A percentile compares a stretch with the other conserved stretches of the same genome.
These are phyloP conservation scores for Ictidomys tridecemlineatus DNA, from an alignment of 2,113 vertebrate species.

Conservation along the genomic window DNA sequence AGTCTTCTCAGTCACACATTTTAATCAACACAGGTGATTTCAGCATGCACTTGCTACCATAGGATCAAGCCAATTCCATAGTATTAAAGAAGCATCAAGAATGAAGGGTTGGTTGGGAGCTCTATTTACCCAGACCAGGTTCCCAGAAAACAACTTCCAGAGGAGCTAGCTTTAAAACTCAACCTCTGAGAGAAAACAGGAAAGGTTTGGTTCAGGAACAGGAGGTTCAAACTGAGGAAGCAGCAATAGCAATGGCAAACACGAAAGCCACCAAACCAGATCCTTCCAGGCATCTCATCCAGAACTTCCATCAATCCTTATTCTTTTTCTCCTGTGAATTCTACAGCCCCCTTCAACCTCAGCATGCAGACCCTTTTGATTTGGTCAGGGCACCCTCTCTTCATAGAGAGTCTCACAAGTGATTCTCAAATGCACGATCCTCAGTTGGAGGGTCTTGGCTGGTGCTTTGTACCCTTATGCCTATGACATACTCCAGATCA, in stretches of 20 bases:
- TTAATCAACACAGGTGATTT: background rate
- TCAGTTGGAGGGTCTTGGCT: background rate
- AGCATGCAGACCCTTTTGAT: background rate
- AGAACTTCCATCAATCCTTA: background rate
- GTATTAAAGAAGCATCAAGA: background rate
- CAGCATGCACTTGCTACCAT: background rate
- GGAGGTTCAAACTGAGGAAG: conserved; percentile 1
- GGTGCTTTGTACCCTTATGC: conserved; percentile 12
- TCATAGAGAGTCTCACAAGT: background rate
- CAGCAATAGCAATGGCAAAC: background rate
- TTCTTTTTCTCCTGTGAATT: background rate
- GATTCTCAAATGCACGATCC: conserved; percentile 7
- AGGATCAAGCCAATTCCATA: background rate
- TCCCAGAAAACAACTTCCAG: background rate
- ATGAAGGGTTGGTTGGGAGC: conserved; percentile 31
- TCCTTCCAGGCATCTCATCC: background rate
- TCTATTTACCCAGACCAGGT: conserved; percentile 21
- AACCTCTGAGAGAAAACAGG: background rate
- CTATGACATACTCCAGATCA: conserved; percentile 50
- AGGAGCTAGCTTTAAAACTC: conserved; percentile 44
- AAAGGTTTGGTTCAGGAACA: conserved; percentile 65
- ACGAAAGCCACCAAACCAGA: background rate
- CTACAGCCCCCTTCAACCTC: background rate
- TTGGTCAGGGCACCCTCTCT: background rate
- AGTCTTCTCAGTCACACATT: background rate